Evolutionary conservation across 2,888 invertebrate species (phyloP).

Genomic region (Heliconius cydno): DNA sequence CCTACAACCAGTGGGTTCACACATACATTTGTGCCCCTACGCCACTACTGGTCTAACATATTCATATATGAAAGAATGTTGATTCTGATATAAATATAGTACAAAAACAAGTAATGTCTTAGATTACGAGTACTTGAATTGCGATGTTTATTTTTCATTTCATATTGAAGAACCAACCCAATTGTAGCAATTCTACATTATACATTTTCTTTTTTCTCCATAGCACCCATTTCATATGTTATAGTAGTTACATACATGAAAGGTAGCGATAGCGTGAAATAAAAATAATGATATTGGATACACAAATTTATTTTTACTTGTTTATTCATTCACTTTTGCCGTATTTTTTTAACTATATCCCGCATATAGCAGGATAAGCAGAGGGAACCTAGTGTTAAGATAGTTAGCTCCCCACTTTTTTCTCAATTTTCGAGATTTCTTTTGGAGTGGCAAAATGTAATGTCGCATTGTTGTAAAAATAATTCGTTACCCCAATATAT

Average conservation of each 20-base stretch:
- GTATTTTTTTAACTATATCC: not conserved
- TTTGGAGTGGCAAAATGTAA: not conserved
- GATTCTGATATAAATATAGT: too few relatives aligned
- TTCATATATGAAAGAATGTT: too few relatives aligned
- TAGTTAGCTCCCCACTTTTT: not conserved
- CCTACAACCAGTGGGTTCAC: too few relatives aligned
- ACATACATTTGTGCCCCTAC: too few relatives aligned
- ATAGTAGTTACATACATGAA: not conserved
- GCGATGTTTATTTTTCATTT: not conserved
- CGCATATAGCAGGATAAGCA: not conserved
- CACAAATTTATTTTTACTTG: too few relatives aligned
- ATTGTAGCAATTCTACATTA: not conserved
- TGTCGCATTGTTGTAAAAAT: not conserved
- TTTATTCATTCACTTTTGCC: too few relatives aligned
- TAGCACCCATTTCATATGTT: not conserved
- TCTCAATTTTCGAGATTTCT: not conserved
- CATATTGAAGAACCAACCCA: not conserved
- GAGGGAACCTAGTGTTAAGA: not conserved
- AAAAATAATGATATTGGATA: too few relatives aligned
- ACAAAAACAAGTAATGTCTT: too few relatives aligned
- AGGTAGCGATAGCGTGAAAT: not conserved
- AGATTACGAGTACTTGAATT: not conserved
- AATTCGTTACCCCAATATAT: too few relatives aligned
- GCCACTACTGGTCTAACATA: too few relatives aligned
- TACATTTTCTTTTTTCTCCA: not conserved